phyloP scores from a whole-genome alignment of 2,113 vertebrate species.

The Campylorhamphus procurvoides region DNA sequence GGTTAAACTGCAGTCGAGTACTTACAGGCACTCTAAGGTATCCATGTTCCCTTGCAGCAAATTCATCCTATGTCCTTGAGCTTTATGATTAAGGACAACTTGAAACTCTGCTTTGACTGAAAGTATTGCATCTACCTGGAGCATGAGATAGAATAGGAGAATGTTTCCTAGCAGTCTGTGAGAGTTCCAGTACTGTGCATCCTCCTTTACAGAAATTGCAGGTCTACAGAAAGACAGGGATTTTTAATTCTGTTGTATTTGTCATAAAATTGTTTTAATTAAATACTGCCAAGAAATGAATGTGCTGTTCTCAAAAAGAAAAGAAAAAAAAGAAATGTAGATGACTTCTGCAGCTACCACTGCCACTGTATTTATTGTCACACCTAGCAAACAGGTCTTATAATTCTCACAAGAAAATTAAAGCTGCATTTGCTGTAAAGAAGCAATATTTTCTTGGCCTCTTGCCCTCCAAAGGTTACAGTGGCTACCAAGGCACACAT shows the following conservation, averaged over 20 bases:
- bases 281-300: neutral
- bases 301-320: neutral
- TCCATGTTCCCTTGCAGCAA: neutral
- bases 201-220: neutral
- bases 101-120: neutral
- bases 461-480: neutral
- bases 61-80: neutral
- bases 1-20: neutral
- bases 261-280: neutral
- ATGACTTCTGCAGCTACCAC: neutral
- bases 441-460: neutral
- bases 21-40: neutral
- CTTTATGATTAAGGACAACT: neutral
- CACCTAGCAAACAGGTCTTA: neutral
- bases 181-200: neutral
- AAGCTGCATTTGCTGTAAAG: neutral
- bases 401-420: neutral
- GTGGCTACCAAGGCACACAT: neutral
- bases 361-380: neutral
- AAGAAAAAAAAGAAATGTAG: neutral
- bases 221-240: neutral
- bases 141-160: neutral
- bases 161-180: neutral
- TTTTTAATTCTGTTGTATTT: neutral
- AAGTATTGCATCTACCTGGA: neutral